Conservation (phyloP, 2,113 vertebrate genomes). For the Suricata suricatta region DNA sequence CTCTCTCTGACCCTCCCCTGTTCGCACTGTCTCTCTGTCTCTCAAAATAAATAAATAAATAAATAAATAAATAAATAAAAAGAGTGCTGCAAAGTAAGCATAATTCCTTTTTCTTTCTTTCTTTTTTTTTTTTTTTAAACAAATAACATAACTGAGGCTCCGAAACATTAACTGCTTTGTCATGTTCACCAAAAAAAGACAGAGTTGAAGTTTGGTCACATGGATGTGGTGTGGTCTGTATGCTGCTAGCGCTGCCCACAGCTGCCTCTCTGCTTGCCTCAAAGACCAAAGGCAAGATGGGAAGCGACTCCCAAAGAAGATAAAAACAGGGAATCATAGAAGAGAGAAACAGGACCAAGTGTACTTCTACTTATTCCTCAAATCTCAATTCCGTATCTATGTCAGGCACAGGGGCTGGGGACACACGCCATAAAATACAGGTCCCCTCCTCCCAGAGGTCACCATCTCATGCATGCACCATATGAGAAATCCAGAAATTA, state of each 20-base stretch:
- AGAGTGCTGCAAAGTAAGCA: neutral
- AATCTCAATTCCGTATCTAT: neutral
- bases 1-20: too few relatives aligned
- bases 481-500: neutral
- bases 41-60: too few relatives aligned
- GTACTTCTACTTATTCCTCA: conserved; percentile 7
- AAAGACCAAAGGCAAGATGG: neutral
- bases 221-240: neutral
- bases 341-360: neutral
- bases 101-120: neutral
- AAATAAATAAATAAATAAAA: neutral
- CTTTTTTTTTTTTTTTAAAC: neutral
- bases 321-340: neutral
- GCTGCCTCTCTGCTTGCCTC: neutral
- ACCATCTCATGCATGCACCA: neutral
- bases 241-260: too few relatives aligned
- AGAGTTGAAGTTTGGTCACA: neutral
- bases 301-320: neutral
- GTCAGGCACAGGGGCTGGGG: neutral
- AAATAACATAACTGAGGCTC: neutral
- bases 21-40: too few relatives aligned
- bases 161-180: neutral
- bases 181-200: neutral
- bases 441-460: neutral
- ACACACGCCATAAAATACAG: neutral